phyloP scores from a whole-genome alignment of 2,888 invertebrate genomes.

The Mayetiola destructor region DNA sequence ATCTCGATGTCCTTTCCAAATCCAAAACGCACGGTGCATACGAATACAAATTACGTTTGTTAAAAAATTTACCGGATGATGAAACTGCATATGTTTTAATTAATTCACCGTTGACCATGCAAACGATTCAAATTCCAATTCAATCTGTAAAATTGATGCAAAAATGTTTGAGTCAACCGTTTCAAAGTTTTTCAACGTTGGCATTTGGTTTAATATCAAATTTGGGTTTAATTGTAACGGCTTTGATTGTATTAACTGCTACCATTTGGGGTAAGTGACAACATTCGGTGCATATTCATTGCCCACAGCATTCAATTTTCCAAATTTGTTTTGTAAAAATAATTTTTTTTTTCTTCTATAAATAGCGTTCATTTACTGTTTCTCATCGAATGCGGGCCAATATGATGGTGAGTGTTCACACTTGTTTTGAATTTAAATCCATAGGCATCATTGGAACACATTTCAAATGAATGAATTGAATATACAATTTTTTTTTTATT shows the following conservation, averaged over 20 bases:
- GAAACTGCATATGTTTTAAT: conserved; percentile 29
- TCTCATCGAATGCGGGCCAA: neutral
- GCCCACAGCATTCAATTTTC: too few species aligned
- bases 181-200: conserved; percentile 24
- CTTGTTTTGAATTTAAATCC: too few species aligned
- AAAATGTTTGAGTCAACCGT: conserved; percentile 26
- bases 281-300: too few species aligned
- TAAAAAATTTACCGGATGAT: conserved; percentile 27
- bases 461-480: too few species aligned
- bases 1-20: conserved; percentile 26
- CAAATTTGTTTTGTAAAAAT: too few species aligned
- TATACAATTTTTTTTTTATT: too few species aligned
- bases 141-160: conserved; percentile 24
- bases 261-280: conserved; percentile 27
- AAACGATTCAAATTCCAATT: conserved; percentile 30
- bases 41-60: conserved; percentile 29
- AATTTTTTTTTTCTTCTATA: too few species aligned
- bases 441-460: too few species aligned
- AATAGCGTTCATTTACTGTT: conserved; percentile 9
- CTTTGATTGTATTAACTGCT: conserved; percentile 24
- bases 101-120: conserved; percentile 31
- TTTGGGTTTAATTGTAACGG: conserved; percentile 28
- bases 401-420: neutral
- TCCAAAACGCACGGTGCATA: conserved; percentile 29
- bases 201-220: conserved; percentile 28